Evolutionary conservation across 2,888 invertebrate genomes (phyloP).

Genomic region (Drosophila paracracens): DNA sequence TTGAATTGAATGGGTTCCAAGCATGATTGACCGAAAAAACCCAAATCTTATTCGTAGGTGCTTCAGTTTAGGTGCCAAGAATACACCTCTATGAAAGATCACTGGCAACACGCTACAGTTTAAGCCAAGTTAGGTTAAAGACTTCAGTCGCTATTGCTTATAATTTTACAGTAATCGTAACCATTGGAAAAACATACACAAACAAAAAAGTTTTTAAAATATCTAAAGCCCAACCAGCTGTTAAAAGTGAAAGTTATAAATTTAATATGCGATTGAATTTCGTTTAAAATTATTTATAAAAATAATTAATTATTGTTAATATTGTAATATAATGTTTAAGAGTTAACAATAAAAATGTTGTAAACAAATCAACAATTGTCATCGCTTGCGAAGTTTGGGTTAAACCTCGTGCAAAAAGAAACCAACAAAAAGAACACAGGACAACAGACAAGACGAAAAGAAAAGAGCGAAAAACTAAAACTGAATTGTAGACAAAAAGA

Average conservation of each 20-base stretch:
- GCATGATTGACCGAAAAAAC: neutral
- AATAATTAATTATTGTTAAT: neutral
- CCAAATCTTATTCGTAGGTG: neutral
- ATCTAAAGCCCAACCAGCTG: neutral
- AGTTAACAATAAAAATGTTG: neutral
- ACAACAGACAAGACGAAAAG: conserved; percentile 18
- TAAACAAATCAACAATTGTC: neutral
- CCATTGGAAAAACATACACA: neutral
- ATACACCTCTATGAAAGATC: neutral
- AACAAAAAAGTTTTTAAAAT: neutral
- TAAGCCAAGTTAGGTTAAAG: neutral
- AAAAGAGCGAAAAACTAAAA: neutral
- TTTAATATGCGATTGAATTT: neutral
- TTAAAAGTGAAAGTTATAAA: neutral
- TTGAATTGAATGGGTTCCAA: neutral
- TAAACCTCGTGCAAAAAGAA: neutral
- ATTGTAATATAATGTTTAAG: neutral
- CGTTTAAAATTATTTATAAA: neutral
- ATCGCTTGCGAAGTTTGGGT: neutral
- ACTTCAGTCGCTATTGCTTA: neutral
- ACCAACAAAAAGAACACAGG: conserved; percentile 12
- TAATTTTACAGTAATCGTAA: neutral
- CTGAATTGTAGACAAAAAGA: conserved; percentile 10
- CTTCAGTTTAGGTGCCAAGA: neutral
- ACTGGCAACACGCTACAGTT: neutral